These are phyloP conservation scores for Echinops telfairi DNA, from an alignment of 2,113 vertebrate genomes.

Conservation along the genomic window DNA sequence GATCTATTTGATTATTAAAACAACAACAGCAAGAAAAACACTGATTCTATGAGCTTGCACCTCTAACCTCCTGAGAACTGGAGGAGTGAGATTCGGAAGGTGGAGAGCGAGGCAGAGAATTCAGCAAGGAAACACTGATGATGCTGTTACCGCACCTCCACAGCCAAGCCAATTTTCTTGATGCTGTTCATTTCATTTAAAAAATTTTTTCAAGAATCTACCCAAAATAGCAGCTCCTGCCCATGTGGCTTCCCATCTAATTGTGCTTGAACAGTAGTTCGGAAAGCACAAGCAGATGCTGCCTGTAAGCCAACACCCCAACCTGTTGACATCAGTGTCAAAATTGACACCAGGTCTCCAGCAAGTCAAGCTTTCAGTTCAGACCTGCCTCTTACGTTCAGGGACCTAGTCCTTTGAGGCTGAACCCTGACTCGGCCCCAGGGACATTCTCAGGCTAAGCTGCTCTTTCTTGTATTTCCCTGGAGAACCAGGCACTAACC, in stretches of 20 bases:
- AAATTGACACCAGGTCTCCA: constrained; percentile 16
- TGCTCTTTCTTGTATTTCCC: not conserved
- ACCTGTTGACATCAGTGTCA: constrained; percentile 44
- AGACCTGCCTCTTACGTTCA: not conserved
- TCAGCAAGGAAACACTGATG: not conserved
- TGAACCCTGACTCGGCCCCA: constrained; percentile 20
- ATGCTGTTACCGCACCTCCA: not conserved
- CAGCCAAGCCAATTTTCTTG: constrained; percentile 14
- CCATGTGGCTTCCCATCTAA: constrained; percentile 59
- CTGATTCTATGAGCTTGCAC: not conserved
- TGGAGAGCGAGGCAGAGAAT: not conserved
- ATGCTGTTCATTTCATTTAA: constrained; percentile 59
- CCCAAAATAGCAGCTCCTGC: constrained; percentile 66
- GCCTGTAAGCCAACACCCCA: constrained; percentile 45
- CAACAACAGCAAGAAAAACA: too few species aligned
- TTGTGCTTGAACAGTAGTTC: constrained; percentile 70
- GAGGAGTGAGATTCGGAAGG: not conserved
- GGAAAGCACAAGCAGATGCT: constrained; percentile 77
- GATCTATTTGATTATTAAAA: not conserved
- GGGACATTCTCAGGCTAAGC: not conserved
- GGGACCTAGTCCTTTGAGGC: not conserved
- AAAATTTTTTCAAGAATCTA: constrained; percentile 55
- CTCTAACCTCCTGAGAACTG: constrained; percentile 38
- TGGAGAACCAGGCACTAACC: not conserved
- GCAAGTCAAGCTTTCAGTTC: constrained; percentile 26